A percentile compares a stretch with the other conserved stretches of the same genome.
These are phyloP conservation scores for Stenodema calcarata DNA, from an alignment of 2,888 invertebrate genomes.

Conservation along the genomic window DNA sequence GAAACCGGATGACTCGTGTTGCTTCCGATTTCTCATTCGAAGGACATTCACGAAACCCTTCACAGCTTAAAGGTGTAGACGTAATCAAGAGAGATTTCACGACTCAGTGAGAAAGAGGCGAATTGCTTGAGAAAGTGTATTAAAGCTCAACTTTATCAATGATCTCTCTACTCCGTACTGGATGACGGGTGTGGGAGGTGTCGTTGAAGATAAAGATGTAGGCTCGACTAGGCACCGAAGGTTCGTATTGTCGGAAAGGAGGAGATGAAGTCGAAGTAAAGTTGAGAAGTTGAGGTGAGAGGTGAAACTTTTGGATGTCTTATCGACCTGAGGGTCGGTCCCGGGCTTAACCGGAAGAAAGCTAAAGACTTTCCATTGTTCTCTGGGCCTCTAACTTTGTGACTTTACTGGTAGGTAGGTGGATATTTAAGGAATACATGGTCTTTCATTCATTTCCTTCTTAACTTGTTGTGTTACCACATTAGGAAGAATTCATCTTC, in stretches of 20 bases:
- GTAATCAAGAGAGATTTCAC: neutral
- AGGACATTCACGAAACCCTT: neutral
- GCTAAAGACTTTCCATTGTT: neutral
- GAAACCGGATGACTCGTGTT: neutral
- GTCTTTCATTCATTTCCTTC: neutral
- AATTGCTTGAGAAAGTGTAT: neutral
- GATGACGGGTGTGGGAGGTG: too few species aligned
- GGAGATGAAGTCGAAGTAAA: neutral
- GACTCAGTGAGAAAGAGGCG: neutral
- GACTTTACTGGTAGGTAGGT: neutral
- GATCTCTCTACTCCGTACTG: neutral
- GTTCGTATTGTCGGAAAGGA: neutral
- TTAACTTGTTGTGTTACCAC: too few species aligned
- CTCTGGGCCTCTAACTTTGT: neutral
- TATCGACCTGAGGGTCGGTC: neutral
- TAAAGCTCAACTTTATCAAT: neutral
- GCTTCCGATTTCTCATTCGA: neutral
- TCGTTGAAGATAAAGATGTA: neutral
- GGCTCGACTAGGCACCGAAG: neutral
- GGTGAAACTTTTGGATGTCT: neutral
- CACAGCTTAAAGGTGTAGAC: neutral
- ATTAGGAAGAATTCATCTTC: too few species aligned
- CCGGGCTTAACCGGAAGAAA: neutral
- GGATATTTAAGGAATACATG: neutral
- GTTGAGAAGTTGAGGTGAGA: neutral